A percentile compares a stretch with the other conserved stretches of the same genome.
Conservation (phyloP, 2,797 vertebrate species). For the Bradypodion ventrale region DNA sequence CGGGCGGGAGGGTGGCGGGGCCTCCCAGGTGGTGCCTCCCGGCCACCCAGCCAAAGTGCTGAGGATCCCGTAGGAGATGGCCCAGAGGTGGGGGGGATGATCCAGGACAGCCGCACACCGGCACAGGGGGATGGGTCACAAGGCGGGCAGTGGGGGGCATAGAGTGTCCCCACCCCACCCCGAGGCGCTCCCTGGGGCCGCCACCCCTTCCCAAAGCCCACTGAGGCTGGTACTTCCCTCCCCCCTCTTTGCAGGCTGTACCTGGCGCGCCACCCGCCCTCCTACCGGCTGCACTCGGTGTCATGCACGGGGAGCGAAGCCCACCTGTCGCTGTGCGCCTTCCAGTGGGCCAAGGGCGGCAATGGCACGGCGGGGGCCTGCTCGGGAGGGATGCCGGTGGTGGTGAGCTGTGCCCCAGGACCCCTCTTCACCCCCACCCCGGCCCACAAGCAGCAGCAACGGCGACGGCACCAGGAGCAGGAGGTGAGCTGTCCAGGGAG, state of each 20-base stretch:
- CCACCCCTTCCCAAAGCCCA: too few species aligned
- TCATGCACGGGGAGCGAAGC: slow-evolving; percentile 87
- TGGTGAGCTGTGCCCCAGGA: slow-evolving; percentile 90
- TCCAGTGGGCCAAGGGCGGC: slow-evolving; percentile 83
- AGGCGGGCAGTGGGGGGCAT: too few species aligned
- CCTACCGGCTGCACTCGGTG: slow-evolving; percentile 87
- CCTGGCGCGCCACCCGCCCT: slow-evolving; percentile 77
- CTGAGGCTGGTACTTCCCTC: not conserved
- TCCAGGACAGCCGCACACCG: too few species aligned
- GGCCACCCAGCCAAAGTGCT: too few species aligned
- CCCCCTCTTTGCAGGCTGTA: slow-evolving; percentile 86
- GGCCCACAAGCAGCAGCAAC: slow-evolving; percentile 83
- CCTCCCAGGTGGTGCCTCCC: slow-evolving; percentile 8
- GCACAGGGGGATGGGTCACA: too few species aligned
- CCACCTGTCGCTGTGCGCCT: slow-evolving; percentile 89
- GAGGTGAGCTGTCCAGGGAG: too few species aligned
- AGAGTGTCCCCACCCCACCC: too few species aligned
- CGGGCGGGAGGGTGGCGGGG: too few species aligned
- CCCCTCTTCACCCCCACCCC: slow-evolving; percentile 76
- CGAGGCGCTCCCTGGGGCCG: too few species aligned
- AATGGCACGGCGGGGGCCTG: slow-evolving; percentile 82
- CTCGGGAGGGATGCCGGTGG: slow-evolving; percentile 79
- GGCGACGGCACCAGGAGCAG: slow-evolving; percentile 41
- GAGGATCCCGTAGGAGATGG: too few species aligned
- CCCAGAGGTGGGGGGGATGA: too few species aligned